Base-by-base conservation (phyloP, 2,888 invertebrate genomes). In the Calameuta filiformis region DNA sequence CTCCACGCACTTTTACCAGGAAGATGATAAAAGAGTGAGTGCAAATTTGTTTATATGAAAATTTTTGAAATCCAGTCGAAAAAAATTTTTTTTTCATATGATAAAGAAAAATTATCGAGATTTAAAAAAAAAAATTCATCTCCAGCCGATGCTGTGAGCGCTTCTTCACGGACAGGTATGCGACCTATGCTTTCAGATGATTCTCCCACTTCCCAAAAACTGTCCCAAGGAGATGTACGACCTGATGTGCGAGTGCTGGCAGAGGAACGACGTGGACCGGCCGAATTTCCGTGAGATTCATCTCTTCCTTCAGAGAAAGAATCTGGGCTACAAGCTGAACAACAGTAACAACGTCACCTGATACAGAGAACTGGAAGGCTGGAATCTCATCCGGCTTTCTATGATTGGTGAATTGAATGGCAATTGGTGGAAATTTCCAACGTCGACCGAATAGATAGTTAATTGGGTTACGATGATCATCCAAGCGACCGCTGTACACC, bases 191-290 rank as follows among this genome's bases (percentile, higher is more conserved):
- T 83, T 81, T 0, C 88, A 90, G 90, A 89, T 90, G 68, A 89
- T 94, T 77, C 93, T 96, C 79, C 94, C 95, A 75, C 94, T 94
- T 88, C 96, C 97, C 79, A 93, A 94, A 87, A 95, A 95, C 92
- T 96, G 96, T 90, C 96, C 96, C 40, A 95, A 96, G 88, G 97
- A 97, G 92, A 96, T 97, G 87, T 97, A 95, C 92, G 96, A 97
- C 91, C 92, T 97, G 88, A 96, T 97, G 96, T 93, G 94, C 87
- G 97, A 97, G 89, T 97, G 97, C 90, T 97, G 97, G 97, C 95
- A 96, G 89, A 93, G 96, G 76, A 95, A 95, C 89, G 96, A 96
- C 87, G 93, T 94, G 69, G 95, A 95, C 91, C 93, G 97, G 79
- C 97, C 97, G 73, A 95, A 94, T 86, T 97, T 97, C 92, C 93